Evolutionary conservation across 2,113 vertebrate species (phyloP).

Genomic region (Orycteropus afer): DNA sequence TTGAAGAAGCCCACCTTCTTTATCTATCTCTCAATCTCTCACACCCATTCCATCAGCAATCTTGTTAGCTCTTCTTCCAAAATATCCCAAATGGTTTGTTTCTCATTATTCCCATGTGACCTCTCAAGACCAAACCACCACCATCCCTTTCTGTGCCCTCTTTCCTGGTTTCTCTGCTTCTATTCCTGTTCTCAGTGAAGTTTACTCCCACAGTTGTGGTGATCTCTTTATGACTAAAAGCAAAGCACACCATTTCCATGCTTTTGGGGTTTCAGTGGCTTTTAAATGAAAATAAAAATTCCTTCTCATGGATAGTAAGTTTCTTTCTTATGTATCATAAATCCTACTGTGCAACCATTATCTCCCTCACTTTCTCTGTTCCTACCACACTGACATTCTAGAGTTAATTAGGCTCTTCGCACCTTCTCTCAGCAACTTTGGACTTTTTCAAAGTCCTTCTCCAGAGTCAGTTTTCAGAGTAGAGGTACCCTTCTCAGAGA

Average conservation of each 20-base stretch:
- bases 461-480: not conserved
- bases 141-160: not conserved
- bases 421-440: not conserved
- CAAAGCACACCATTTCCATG: not conserved
- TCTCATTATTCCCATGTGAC: not conserved
- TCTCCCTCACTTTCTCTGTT: not conserved
- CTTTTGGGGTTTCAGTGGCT: not conserved
- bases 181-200: not conserved
- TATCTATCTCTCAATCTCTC: not conserved
- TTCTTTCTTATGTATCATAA: not conserved
- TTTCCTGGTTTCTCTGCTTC: not conserved
- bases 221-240: not conserved
- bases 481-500: not conserved
- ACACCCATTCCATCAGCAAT: not conserved
- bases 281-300: not conserved
- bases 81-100: not conserved
- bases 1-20: not conserved
- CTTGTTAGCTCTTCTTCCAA: not conserved
- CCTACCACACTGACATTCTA: not conserved
- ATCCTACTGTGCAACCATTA: not conserved
- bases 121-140: not conserved
- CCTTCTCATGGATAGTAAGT: not conserved
- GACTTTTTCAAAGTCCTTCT: not conserved
- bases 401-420: not conserved
- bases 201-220: not conserved